Base-by-base conservation (phyloP, 2,888 invertebrate genomes). In the Aspidiotus destructor region DNA sequence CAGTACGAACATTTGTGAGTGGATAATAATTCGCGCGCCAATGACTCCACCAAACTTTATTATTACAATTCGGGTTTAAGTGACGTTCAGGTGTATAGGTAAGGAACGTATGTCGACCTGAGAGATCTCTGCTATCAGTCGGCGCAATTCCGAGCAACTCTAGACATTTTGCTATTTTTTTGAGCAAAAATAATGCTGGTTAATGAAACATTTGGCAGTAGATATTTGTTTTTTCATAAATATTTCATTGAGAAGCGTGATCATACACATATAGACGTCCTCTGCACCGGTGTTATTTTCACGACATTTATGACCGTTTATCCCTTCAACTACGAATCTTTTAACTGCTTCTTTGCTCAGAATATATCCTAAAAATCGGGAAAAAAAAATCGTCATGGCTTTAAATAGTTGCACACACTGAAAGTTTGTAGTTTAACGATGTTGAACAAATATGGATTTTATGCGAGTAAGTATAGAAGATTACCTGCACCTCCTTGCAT, bases 31-130 rank as follows among this genome's bases (percentile, higher is more conserved):
- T 89, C 77, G 95, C 95, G 74, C 86, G 84, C 88, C 91, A 92
- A 77, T 94, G 94, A 28, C 28, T 28, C 97, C 98, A 98, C 76
- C 88, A 90, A 48, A 80, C 81, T 73, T 85, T 84, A 71, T 84
- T 83, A 52, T 88, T 85, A 72, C 88, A 88, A 72, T 86, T 88
- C 0, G 97, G 96, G 75, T 95, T 92, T 55, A 98, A 79, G 77
- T 96, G 94, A 76, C 89, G 88, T 73, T 92, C 89, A 0, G 98
- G 97, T 3, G 89, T 86, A 79, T 98, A 94, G 0, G 97, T 95
- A 77, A 97, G 90, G 79, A 98, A 98, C 15, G 95, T 82, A 0
- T 92, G 92, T 11, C 95, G 83, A 0, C 90, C 87, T 17, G 85
- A 78, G 0, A 85, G 81, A 79, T 98, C 98, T 3, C 95, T 81